These are phyloP conservation scores for Caenorhabditis angaria DNA, from an alignment of 2,888 invertebrate species.

Conservation along the genomic window DNA sequence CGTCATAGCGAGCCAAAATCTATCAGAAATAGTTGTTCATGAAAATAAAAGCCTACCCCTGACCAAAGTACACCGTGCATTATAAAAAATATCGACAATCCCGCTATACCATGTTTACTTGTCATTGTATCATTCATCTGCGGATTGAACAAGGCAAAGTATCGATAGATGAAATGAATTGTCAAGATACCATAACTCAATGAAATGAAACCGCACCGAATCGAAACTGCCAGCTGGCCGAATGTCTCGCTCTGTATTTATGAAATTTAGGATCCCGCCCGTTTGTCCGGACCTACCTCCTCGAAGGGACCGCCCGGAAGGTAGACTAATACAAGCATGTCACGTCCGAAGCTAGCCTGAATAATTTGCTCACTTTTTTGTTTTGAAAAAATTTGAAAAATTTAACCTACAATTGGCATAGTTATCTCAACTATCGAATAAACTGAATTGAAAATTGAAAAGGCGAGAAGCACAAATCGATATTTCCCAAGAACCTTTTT, in stretches of 20 bases:
- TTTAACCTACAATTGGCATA: slow-evolving; percentile 12
- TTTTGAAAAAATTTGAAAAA: too few relatives aligned
- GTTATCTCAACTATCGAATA: slow-evolving; percentile 13
- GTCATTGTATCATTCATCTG: slow-evolving; percentile 3
- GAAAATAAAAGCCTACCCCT: too few relatives aligned
- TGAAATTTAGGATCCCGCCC: background rate
- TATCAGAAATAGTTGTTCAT: too few relatives aligned
- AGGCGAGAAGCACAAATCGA: background rate
- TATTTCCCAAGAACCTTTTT: background rate
- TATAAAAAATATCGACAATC: too few relatives aligned
- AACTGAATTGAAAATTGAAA: too few relatives aligned
- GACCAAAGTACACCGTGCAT: too few relatives aligned
- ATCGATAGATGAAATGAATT: slow-evolving; percentile 28
- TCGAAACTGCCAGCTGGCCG: slow-evolving; percentile 11
- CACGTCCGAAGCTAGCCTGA: too few relatives aligned
- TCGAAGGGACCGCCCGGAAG: background rate
- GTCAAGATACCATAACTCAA: slow-evolving; percentile 22
- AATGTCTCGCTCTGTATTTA: background rate
- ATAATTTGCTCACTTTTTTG: too few relatives aligned
- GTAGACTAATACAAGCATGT: slow-evolving; percentile 12
- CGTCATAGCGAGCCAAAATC: too few relatives aligned
- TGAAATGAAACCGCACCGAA: slow-evolving; percentile 26
- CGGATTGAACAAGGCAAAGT: slow-evolving; percentile 11
- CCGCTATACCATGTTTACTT: slow-evolving; percentile 3
- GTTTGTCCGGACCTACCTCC: too few relatives aligned